Evolutionary conservation across 1,140 invertebrate genomes (phyloP).

Genomic region (Kradibia gibbosae): DNA sequence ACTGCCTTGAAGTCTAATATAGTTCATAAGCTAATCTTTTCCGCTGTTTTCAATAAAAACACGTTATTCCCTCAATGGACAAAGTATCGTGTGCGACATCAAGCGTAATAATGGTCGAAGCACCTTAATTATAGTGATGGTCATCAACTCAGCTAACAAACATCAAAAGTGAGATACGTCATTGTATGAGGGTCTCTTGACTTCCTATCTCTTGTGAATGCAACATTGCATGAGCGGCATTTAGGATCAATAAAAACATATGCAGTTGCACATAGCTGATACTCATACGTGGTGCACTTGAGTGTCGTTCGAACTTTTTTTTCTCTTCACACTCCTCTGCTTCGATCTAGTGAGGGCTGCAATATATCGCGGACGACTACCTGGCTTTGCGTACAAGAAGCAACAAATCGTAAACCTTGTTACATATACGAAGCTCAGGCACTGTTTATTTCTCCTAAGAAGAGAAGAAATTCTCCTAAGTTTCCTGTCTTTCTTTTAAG

Average conservation of each 20-base stretch:
- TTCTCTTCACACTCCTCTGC: not conserved
- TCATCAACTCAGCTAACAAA: not conserved
- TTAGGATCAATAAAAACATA: not conserved
- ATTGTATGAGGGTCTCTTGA: too few relatives aligned
- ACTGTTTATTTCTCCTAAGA: not conserved
- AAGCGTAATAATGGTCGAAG: not conserved
- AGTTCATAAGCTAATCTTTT: not conserved
- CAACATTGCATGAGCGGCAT: too few relatives aligned
- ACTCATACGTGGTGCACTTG: not conserved
- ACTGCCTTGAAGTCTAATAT: not conserved
- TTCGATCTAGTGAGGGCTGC: not conserved
- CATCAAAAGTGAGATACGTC: not conserved
- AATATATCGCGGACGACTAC: not conserved
- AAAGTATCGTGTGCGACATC: too few relatives aligned
- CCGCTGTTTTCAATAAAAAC: not conserved
- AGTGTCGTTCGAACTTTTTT: not conserved
- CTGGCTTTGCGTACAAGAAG: too few relatives aligned
- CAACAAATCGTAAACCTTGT: not conserved
- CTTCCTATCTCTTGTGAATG: not conserved
- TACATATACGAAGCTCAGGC: not conserved
- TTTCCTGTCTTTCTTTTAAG: conserved; percentile 10
- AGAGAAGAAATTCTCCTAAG: too few relatives aligned
- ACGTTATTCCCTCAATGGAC: not conserved
- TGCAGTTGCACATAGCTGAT: not conserved
- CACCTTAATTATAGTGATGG: not conserved